Percentiles rank a stretch among this genome's conserved stretches.
phyloP scores from a whole-genome alignment of 2,797 vertebrate genomes.

The Molossus molossus region DNA sequence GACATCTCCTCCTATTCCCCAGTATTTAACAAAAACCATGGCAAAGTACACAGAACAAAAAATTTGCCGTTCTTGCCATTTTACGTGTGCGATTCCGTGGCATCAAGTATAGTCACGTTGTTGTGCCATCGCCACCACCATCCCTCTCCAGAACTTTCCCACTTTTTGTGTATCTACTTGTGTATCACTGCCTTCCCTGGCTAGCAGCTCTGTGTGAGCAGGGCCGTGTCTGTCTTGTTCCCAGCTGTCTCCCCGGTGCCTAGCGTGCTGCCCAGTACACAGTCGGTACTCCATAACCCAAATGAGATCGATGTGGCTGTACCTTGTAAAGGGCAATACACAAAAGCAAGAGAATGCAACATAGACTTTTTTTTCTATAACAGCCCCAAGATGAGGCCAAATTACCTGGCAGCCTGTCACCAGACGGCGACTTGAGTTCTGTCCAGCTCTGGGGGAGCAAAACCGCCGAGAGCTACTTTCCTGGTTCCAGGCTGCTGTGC shows the following conservation, averaged over 20 bases:
- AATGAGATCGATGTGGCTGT: not conserved
- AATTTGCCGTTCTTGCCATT: not conserved
- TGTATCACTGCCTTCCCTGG: not conserved
- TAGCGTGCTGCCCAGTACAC: not conserved
- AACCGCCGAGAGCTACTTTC: not conserved
- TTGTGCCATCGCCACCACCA: not conserved
- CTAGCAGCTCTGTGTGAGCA: fast-evolving
- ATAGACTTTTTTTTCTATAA: not conserved
- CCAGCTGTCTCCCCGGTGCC: not conserved
- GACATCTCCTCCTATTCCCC: not conserved
- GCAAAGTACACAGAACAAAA: not conserved
- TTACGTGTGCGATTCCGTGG: not conserved
- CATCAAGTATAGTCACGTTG: not conserved
- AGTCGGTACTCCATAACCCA: not conserved
- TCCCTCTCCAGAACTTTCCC: not conserved
- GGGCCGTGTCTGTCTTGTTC: not conserved
- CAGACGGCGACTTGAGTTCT: not conserved
- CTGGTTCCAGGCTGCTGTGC: not conserved
- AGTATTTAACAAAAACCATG: not conserved
- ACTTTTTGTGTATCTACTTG: constrained; percentile 66
- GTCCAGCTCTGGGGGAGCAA: not conserved
- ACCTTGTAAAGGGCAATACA: not conserved
- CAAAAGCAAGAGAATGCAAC: not conserved
- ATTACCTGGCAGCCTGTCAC: not conserved
- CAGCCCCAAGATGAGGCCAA: not conserved